These are phyloP conservation scores for Nemurella pictetii DNA, from an alignment of 2,888 invertebrate genomes.

Conservation along the genomic window DNA sequence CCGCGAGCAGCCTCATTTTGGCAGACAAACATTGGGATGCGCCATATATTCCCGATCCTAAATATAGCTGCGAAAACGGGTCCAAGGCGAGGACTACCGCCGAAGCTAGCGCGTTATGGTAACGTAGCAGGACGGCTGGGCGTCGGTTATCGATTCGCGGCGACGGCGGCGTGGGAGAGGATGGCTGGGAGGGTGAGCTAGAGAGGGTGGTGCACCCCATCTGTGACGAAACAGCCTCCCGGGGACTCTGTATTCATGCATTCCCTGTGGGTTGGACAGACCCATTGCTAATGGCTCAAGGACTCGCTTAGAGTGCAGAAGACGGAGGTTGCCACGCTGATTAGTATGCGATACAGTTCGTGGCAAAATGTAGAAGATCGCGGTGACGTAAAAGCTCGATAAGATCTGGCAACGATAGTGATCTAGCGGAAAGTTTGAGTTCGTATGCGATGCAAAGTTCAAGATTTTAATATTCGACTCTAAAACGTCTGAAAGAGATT, in stretches of 20 bases:
- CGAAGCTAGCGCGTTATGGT: not conserved
- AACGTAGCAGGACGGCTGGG: not conserved
- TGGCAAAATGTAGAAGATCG: not conserved
- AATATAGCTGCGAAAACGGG: not conserved
- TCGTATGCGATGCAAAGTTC: not conserved
- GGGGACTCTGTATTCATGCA: not conserved
- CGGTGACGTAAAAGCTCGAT: not conserved
- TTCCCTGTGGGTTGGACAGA: not conserved
- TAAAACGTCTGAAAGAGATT: not conserved
- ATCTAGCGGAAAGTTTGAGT: not conserved
- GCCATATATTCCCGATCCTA: not conserved
- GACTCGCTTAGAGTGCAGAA: not conserved
- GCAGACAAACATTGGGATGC: not conserved
- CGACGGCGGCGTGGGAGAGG: not conserved
- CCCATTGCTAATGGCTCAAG: not conserved
- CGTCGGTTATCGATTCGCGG: not conserved
- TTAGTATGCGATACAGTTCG: not conserved
- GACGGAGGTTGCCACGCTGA: not conserved
- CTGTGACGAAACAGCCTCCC: not conserved
- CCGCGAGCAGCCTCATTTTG: not conserved
- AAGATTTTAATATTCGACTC: not conserved
- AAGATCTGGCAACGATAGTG: not conserved
- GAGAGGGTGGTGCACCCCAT: not conserved
- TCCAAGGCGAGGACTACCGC: not conserved
- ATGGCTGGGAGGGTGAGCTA: not conserved